Percentiles rank a stretch among this genome's conserved stretches.
These are phyloP conservation scores for Teleiodes luculella DNA, from an alignment of 2,888 invertebrate genomes.

Conservation along the genomic window DNA sequence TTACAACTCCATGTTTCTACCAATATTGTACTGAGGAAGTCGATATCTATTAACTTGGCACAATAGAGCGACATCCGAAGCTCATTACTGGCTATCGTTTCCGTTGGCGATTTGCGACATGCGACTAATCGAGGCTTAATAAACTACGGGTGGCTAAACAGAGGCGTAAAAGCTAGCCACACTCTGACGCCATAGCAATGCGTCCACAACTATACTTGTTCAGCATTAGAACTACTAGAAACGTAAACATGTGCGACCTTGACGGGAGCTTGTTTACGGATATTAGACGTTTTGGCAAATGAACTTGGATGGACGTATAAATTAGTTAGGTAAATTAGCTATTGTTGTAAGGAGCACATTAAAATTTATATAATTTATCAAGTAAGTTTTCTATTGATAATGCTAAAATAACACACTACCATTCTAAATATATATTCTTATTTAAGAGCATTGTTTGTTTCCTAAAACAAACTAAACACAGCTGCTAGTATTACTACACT, in stretches of 20 bases:
- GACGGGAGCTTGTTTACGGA: constrained; percentile 61
- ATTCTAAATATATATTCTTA: too few relatives aligned
- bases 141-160: constrained; percentile 6
- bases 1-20: constrained; percentile 61
- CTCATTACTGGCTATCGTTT: constrained; percentile 74
- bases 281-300: constrained; percentile 55
- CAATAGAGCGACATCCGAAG: constrained; percentile 79
- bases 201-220: constrained; percentile 24
- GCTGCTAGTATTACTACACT: not conserved
- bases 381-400: not conserved
- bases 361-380: not conserved
- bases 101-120: constrained; percentile 71
- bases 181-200: not conserved
- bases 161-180: not conserved
- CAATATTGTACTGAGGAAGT: constrained; percentile 71
- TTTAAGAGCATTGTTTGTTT: not conserved
- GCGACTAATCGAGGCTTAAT: constrained; percentile 46
- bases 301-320: constrained; percentile 36
- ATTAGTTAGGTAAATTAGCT: constrained; percentile 12
- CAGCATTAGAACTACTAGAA: constrained; percentile 35
- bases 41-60: constrained; percentile 76
- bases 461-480: not conserved
- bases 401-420: constrained; percentile 1
- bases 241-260: constrained; percentile 64
- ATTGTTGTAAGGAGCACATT: constrained; percentile 15